Evolutionary conservation across 2,888 invertebrate species (phyloP), one percentile per base, ranked within the genome.

Genomic region (Glaucopsyche alexis): DNA sequence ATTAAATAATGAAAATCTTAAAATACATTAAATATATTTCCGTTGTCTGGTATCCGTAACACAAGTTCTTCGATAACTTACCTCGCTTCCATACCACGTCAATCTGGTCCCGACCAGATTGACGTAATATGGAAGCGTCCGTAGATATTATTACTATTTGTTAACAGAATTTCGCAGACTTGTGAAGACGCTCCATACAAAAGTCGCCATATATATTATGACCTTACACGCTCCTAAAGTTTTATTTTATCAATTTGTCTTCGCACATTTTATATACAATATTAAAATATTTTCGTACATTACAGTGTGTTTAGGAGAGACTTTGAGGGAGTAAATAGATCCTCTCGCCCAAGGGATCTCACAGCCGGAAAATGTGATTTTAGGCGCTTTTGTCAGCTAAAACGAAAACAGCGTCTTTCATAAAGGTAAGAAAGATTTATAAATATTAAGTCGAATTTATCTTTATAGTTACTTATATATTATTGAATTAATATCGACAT

Each of bases 321-420:
- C 29, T 60, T 60, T 29, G 55, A 55, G 55, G 11, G 55, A 55
- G 55, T 55, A 55, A 55, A 55, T 19, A 55, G 55, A 55, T 55
- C 55, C 55, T 16, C 19, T 19, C 55, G 19, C 55, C 55, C 55
- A 9, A 11, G 55, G 55, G 55, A 52, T 16, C 52, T 16, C 55
- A 9, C 11, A 19, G 55, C 55, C 55, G 55, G 55, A 55, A 55
- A 55, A 55, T 55, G 55, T 55, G 55, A 55, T 60, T 60, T 60
- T 29, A 60, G 29, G 60, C 29, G 29, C 60, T 60, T 60, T 60
- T 60, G 60, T 60, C 60, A 60, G 13, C 60, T 60, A 9, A 60
- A 60, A 60, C 60, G 60, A 60, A 60, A 60, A 60, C 60, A 60
- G 8, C 9, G 60, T 60, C 60, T 60, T 38, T 29, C 13, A 60